A percentile compares a stretch with the other conserved stretches of the same genome.
Evolutionary conservation across 2,113 vertebrate genomes (phyloP).

Genomic region (Nansenia antarctica): DNA sequence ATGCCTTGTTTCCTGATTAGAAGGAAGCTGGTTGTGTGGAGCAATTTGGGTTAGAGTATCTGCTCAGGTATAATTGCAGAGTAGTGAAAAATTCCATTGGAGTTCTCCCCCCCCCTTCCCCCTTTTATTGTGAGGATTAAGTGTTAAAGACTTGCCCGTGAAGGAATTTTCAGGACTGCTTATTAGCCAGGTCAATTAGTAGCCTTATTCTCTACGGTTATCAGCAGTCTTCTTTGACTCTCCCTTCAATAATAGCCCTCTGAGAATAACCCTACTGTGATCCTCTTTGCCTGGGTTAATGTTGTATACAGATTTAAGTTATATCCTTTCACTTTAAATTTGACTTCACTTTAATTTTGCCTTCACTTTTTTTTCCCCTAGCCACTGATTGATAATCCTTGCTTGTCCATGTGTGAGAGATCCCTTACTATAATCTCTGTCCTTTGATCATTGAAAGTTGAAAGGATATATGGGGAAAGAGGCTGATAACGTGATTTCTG

Average conservation of each 20-base stretch:
- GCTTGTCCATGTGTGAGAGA: constrained; percentile 65
- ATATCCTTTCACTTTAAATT: constrained; percentile 68
- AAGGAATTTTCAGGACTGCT: constrained; percentile 9
- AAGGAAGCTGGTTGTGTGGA: constrained; percentile 1
- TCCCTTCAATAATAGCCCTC: constrained; percentile 39
- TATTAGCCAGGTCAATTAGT: constrained; percentile 58
- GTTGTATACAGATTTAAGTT: constrained; percentile 66
- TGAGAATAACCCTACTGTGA: constrained; percentile 45
- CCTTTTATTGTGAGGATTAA: constrained; percentile 42
- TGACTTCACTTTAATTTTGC: constrained; percentile 62
- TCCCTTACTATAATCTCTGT: constrained; percentile 71
- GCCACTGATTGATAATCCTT: constrained; percentile 72
- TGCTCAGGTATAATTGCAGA: not conserved
- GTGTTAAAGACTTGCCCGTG: constrained; percentile 20
- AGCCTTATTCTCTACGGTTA: constrained; percentile 47
- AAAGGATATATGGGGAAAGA: constrained; percentile 73
- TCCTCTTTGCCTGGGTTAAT: constrained; percentile 67
- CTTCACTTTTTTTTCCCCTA: constrained; percentile 61
- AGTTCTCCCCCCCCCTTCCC: not conserved
- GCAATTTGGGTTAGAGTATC: not conserved
- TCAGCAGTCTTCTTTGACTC: constrained; percentile 55
- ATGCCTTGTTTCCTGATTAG: constrained; percentile 25
- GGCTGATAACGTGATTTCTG: constrained; percentile 75
- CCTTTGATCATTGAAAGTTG: constrained; percentile 78
- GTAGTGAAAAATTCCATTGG: constrained; percentile 5